phyloP scores from a whole-genome alignment of 2,888 invertebrate genomes.

The Mechanitis mazaeus region DNA sequence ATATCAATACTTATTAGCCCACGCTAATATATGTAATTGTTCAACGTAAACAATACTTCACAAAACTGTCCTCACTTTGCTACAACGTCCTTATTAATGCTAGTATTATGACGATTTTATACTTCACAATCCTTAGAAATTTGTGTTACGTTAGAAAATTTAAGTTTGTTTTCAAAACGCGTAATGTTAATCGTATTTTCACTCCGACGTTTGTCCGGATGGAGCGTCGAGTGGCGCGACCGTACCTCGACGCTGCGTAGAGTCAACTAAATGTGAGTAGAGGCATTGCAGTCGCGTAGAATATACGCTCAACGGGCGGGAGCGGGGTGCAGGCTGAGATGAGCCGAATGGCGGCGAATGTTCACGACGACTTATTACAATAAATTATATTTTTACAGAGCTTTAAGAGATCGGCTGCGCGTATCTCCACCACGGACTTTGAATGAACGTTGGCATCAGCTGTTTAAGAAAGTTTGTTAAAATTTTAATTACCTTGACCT shows the following conservation, averaged over 20 bases:
- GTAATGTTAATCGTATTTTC: constrained; percentile 66
- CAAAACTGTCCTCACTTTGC: constrained; percentile 50
- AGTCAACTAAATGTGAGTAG: constrained; percentile 67
- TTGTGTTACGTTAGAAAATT: constrained; percentile 13
- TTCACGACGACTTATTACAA: constrained; percentile 74
- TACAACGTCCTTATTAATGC: constrained; percentile 15
- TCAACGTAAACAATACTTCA: constrained; percentile 42
- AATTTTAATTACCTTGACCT: constrained; percentile 13
- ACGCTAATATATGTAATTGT: constrained; percentile 23
- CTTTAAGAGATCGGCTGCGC: constrained; percentile 63
- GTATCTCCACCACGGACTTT: constrained; percentile 57
- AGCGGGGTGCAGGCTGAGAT: constrained; percentile 55
- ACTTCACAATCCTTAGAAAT: constrained; percentile 13
- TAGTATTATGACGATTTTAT: constrained; percentile 11
- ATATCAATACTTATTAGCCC: constrained; percentile 44
- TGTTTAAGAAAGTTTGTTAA: constrained; percentile 32
- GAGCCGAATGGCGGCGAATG: constrained; percentile 73
- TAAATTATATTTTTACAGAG: constrained; percentile 71
- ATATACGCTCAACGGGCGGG: constrained; percentile 59
- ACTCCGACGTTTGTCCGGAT: constrained; percentile 60
- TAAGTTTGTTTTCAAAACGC: constrained; percentile 44
- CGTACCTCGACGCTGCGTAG: constrained; percentile 67
- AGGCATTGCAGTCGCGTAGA: constrained; percentile 68
- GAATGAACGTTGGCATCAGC: constrained; percentile 58
- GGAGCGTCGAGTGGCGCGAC: constrained; percentile 68